These are phyloP conservation scores for Vidua macroura DNA, from an alignment of 2,113 vertebrate species.

Conservation along the genomic window DNA sequence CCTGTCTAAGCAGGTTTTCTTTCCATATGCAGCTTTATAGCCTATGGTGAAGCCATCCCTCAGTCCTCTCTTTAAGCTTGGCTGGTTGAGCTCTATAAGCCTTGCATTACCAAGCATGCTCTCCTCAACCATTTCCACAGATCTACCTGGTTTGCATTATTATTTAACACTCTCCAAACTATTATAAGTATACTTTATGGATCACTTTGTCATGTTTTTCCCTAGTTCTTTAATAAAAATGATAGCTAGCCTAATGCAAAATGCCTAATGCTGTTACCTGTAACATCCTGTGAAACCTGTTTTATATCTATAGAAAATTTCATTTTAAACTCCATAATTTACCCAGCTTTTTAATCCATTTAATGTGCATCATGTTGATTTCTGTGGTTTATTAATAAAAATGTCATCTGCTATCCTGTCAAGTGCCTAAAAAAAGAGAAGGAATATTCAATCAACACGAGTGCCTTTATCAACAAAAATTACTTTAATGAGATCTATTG, in stretches of 20 bases:
- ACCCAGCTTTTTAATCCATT: neutral
- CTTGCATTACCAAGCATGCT: accelerated
- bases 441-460: neutral
- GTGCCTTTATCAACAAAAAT: neutral
- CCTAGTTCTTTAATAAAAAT: neutral
- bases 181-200: neutral
- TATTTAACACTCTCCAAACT: neutral
- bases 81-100: neutral
- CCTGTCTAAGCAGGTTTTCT: neutral
- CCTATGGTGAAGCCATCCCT: neutral
- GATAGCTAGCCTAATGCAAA: neutral
- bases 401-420: neutral
- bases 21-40: neutral
- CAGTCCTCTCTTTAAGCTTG: neutral
- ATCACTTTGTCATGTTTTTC: neutral
- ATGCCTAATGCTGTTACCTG: neutral
- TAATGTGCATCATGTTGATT: neutral
- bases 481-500: neutral
- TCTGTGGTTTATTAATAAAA: constrained; percentile 27
- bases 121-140: neutral
- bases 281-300: neutral
- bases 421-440: constrained; percentile 2
- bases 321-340: neutral
- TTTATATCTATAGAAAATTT: neutral
- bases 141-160: neutral